Percentiles rank a stretch among this genome's conserved stretches.
Evolutionary conservation across 2,113 vertebrate genomes (phyloP).

Genomic region (Mungos mungo): DNA sequence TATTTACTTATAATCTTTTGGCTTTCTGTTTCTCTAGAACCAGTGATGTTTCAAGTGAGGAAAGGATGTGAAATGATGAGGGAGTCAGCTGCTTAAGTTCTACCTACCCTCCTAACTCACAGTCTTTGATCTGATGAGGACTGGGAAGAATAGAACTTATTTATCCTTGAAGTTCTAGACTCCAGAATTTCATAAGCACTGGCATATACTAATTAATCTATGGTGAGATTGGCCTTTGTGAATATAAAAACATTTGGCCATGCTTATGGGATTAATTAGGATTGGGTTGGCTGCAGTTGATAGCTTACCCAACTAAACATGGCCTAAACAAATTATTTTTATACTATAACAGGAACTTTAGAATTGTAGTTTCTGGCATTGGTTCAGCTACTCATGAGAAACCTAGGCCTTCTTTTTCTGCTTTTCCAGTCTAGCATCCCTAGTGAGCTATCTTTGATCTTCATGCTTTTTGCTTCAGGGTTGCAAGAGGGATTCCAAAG

Average conservation of each 20-base stretch:
- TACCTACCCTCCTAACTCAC: not conserved
- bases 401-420: not conserved
- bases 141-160: not conserved
- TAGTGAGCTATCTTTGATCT: not conserved
- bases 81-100: not conserved
- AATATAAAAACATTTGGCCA: not conserved
- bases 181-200: not conserved
- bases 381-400: not conserved
- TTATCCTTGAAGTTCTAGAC: not conserved
- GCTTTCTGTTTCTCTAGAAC: not conserved
- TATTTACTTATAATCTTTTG: not conserved
- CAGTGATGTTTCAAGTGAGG: not conserved
- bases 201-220: not conserved
- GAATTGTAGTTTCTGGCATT: not conserved
- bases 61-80: not conserved
- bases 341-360: not conserved
- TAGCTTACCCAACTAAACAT: not conserved
- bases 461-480: not conserved
- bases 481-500: not conserved
- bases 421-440: not conserved
- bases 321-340: constrained; percentile 2
- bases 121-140: not conserved
- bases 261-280: not conserved
- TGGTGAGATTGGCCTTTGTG: not conserved
- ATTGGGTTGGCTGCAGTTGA: not conserved